Percentiles rank a stretch among this genome's conserved stretches.
Conservation (phyloP, 2,113 vertebrate species). For the Corythaixoides concolor region DNA sequence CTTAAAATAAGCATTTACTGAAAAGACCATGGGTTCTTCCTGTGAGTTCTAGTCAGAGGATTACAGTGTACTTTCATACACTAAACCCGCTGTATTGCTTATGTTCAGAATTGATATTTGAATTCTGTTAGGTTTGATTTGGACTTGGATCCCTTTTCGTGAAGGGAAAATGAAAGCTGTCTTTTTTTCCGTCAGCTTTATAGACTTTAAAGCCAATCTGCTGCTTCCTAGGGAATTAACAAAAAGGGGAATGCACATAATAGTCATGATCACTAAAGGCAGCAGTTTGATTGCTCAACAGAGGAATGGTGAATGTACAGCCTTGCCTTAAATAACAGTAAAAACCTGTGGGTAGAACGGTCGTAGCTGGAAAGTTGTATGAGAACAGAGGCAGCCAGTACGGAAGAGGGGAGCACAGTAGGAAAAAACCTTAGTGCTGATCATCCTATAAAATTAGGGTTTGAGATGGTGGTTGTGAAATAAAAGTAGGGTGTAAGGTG, state of each 20-base stretch:
- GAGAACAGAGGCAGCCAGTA: neutral
- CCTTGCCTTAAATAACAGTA: neutral
- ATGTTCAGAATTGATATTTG: neutral
- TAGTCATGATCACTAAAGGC: neutral
- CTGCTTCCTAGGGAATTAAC: neutral
- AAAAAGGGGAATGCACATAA: neutral
- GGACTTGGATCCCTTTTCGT: neutral
- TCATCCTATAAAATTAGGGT: neutral
- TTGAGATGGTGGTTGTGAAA: neutral
- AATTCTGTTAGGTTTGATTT: neutral
- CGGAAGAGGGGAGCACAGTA: neutral
- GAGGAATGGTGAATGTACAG: neutral
- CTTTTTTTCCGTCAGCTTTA: neutral
- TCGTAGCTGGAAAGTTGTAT: neutral
- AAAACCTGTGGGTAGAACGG: neutral
- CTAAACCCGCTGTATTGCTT: neutral
- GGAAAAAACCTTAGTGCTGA: neutral
- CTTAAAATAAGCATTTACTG: neutral
- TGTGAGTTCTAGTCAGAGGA: neutral
- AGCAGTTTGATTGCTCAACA: neutral
- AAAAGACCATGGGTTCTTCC: neutral
- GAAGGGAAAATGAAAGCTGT: neutral
- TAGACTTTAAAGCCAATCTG: neutral
- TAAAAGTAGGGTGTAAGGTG: neutral
- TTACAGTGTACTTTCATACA: rapidly evolving